phyloP scores from a whole-genome alignment of 2,888 invertebrate species.

The Cerceris rybyensis region DNA sequence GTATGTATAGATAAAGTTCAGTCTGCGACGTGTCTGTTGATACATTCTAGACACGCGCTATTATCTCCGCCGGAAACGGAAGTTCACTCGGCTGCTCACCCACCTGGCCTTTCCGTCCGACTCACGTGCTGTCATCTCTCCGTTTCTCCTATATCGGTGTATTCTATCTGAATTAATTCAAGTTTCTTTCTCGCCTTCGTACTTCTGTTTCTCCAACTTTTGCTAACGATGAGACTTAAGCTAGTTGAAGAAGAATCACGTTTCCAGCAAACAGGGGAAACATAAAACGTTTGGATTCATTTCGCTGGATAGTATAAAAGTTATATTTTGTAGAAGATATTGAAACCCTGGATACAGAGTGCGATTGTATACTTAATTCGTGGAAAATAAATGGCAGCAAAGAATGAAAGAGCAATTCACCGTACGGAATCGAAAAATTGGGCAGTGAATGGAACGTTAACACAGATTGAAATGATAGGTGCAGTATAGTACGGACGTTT shows the following conservation, averaged over 20 bases:
- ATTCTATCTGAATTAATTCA: conserved; percentile 54
- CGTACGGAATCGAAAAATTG: no score
- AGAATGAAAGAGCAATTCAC: no score
- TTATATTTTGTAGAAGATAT: no score
- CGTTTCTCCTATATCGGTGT: conserved; percentile 29
- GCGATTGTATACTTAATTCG: no score
- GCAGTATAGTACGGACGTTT: no score
- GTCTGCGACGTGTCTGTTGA: conserved; percentile 36
- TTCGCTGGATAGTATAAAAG: no score
- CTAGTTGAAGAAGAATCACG: not conserved
- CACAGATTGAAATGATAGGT: no score
- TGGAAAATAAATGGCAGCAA: no score
- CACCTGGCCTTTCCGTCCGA: conserved; percentile 75
- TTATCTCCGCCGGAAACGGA: conserved; percentile 80
- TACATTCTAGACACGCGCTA: conserved; percentile 72
- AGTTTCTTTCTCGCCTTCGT: conserved; percentile 37
- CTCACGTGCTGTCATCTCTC: conserved; percentile 49
- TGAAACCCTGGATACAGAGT: no score
- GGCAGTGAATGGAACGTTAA: no score
- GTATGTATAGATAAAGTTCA: conserved; percentile 35
- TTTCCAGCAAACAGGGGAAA: not conserved
- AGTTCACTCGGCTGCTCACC: conserved; percentile 80
- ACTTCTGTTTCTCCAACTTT: conserved; percentile 8
- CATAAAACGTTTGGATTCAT: no score
- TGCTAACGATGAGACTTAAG: conserved; percentile 23